A percentile compares a stretch with the other conserved stretches of the same genome.
These are phyloP conservation scores for Drosophila bocqueti DNA, from an alignment of 1,140 invertebrate species.

Conservation along the genomic window DNA sequence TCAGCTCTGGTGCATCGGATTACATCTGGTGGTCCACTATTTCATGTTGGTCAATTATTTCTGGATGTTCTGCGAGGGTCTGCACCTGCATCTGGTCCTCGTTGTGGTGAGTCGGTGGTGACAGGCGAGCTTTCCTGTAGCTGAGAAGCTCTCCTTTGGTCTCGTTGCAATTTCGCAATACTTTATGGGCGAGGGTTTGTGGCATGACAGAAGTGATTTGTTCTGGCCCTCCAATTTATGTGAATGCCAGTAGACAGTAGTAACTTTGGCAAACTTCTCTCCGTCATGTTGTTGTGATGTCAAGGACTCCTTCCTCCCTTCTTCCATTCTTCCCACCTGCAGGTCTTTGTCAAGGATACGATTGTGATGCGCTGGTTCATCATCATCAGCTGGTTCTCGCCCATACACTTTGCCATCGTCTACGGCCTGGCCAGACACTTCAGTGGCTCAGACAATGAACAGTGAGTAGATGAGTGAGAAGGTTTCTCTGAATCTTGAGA, in stretches of 20 bases:
- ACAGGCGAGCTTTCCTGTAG: neutral
- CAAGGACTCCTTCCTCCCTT: neutral
- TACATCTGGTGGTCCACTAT: conserved; percentile 93
- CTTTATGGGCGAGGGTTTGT: conserved; percentile 41
- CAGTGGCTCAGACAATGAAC: conserved; percentile 86
- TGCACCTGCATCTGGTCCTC: conserved; percentile 94
- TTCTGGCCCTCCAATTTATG: conserved; percentile 46
- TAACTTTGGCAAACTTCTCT: conserved; percentile 27
- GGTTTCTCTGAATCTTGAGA: neutral
- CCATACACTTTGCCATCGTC: conserved; percentile 87
- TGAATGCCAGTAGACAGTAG: conserved; percentile 44
- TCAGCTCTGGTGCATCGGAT: conserved; percentile 91
- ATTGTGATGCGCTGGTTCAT: conserved; percentile 91
- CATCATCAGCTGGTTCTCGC: conserved; percentile 91
- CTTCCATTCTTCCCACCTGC: neutral
- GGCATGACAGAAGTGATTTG: conserved; percentile 64
- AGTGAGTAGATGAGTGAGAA: conserved; percentile 86
- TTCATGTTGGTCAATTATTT: conserved; percentile 95
- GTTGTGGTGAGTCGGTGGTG: conserved; percentile 86
- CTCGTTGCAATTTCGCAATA: conserved; percentile 56
- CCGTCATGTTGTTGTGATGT: conserved; percentile 38
- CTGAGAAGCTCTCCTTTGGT: conserved; percentile 26
- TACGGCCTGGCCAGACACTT: conserved; percentile 88
- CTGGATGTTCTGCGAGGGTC: conserved; percentile 96
- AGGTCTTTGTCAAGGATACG: conserved; percentile 87